These are phyloP conservation scores for Eonycteris spelaea DNA, from an alignment of 2,113 vertebrate genomes.

Conservation along the genomic window DNA sequence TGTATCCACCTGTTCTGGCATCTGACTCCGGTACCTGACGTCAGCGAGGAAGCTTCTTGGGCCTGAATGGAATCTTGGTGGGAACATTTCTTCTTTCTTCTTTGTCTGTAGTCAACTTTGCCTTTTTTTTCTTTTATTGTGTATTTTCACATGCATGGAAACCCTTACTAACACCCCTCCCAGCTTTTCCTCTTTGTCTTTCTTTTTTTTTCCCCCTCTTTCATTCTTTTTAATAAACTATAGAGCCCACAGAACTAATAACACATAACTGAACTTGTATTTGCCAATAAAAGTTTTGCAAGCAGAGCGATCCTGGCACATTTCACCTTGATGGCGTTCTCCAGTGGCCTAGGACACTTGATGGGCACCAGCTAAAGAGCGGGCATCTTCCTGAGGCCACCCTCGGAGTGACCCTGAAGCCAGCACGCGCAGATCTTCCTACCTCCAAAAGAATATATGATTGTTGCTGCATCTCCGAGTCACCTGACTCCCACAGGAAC, in stretches of 20 bases:
- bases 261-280: neutral
- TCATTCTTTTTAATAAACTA: neutral
- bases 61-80: neutral
- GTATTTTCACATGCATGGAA: neutral
- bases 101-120: neutral
- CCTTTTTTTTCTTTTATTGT: neutral
- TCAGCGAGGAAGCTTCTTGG: neutral
- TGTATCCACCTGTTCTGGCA: neutral
- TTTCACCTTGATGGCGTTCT: neutral
- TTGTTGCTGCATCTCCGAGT: neutral
- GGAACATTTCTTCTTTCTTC: neutral
- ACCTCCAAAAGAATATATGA: neutral
- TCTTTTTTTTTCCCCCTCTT: neutral
- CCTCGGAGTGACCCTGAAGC: neutral
- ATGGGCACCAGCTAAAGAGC: rapidly evolving
- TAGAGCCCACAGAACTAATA: neutral
- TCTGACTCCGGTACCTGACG: neutral
- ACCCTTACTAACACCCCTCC: neutral
- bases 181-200: neutral
- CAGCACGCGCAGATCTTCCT: neutral
- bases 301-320: neutral
- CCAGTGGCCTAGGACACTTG: neutral
- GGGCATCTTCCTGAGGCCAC: neutral
- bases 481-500: neutral
- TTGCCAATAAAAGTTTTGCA: neutral